Evolutionary conservation across 1,140 invertebrate genomes (phyloP).

Genomic region (Drosophila bocqueti): DNA sequence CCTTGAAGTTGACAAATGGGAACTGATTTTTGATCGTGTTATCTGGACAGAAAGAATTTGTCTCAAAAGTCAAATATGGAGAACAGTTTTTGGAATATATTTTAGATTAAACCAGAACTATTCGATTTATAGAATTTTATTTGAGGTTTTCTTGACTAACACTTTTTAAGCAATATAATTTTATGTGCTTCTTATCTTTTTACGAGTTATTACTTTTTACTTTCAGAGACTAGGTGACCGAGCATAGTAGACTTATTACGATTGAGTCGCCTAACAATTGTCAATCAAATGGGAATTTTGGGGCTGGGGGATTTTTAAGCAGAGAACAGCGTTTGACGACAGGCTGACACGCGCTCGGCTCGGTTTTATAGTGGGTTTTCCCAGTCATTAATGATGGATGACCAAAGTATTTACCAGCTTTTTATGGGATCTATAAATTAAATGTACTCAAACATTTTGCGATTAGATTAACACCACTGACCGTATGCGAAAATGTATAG

Average conservation of each 20-base stretch:
- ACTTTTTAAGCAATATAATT: background rate
- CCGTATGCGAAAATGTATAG: constrained; percentile 1
- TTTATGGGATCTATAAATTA: constrained; percentile 23
- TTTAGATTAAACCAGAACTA: background rate
- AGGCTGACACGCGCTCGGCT: background rate
- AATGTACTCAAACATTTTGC: background rate
- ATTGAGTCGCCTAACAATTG: background rate
- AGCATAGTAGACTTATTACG: background rate
- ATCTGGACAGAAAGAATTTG: background rate
- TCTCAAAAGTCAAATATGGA: background rate
- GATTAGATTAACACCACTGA: constrained; percentile 43
- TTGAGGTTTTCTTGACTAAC: background rate
- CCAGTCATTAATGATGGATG: constrained; percentile 13
- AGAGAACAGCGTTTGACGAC: background rate
- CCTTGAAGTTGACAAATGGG: background rate
- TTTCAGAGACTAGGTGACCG: background rate
- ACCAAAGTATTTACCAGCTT: background rate
- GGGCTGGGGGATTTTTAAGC: constrained; percentile 1
- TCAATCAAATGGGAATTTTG: constrained; percentile 25
- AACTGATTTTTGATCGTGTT: background rate
- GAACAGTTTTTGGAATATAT: background rate
- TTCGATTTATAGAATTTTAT: background rate
- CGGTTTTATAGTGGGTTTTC: constrained; percentile 25
- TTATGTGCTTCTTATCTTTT: background rate
- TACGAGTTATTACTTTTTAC: background rate